These are phyloP conservation scores for Lagria hirta DNA, from an alignment of 2,888 invertebrate genomes.

Conservation along the genomic window DNA sequence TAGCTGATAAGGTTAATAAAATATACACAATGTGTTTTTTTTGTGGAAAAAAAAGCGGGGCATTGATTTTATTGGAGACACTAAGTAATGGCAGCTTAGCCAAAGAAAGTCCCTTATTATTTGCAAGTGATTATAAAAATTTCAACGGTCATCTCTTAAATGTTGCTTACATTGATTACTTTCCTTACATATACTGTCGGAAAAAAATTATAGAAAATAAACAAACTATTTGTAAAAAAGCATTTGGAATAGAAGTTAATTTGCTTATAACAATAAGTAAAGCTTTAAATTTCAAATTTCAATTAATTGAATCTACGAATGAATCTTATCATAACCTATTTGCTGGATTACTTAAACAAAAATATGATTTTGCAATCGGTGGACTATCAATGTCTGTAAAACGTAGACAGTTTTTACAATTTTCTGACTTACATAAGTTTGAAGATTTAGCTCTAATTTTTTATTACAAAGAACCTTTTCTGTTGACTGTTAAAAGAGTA, in stretches of 20 bases:
- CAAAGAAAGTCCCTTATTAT: not conserved
- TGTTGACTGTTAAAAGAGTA: too few species aligned
- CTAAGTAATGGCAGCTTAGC: not conserved
- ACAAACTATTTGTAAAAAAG: conserved; percentile 4
- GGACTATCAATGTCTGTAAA: conserved; percentile 1
- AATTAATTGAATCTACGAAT: not conserved
- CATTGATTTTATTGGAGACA: not conserved
- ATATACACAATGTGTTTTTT: not conserved
- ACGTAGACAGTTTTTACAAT: not conserved
- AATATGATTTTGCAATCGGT: conserved; percentile 13
- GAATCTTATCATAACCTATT: not conserved
- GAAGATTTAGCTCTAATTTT: conserved; percentile 4
- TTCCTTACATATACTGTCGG: conserved; percentile 10
- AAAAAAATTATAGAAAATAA: conserved; percentile 1
- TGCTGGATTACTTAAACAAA: not conserved
- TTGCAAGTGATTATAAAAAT: not conserved
- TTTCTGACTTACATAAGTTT: conserved; percentile 4
- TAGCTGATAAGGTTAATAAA: not conserved
- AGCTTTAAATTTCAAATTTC: conserved; percentile 8
- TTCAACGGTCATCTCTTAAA: conserved; percentile 5
- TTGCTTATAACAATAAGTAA: not conserved
- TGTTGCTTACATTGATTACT: conserved; percentile 11
- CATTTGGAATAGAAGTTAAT: conserved; percentile 7
- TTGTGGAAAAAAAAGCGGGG: not conserved
- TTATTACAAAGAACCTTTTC: not conserved